Evolutionary conservation across 2,113 vertebrate species (phyloP), one percentile per base, ranked within the genome.

Genomic region (Equus przewalskii): DNA sequence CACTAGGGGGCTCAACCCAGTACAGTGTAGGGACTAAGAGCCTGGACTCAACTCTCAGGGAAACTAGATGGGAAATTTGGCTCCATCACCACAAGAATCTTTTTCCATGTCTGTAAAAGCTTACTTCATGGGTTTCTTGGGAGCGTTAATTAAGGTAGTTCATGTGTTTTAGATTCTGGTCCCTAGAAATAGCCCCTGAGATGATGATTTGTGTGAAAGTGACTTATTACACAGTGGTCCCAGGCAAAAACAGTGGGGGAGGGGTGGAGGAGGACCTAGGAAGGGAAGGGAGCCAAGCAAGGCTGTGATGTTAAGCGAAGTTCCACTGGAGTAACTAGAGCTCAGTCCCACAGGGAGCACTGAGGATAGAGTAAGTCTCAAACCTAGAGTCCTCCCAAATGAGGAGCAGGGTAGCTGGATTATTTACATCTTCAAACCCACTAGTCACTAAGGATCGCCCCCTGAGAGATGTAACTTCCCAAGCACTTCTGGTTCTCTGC

Each of bases 21-120:
- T 5, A 28, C 5, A 46, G 11, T 3, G 0, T 0, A 6, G 41
- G 16, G 54, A 30, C 44, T 46, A 1, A 49, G 2, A 64, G 5
- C 21, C 7, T 22, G 21, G 2, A 60, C 46, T 21, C 0, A 0
- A 3, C 54, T 79, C 1, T 62, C 51, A 41, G 64, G 26, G 10
- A 75, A 79, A 33, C 49, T n/a, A 33, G 26, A 33, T 10, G 18
- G 67, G 58, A 75, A 91, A 73, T 76, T 30, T 28, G 65, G n/a
- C 28, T 69, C 19, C 60, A 51, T 13, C 75, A 28, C 4, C 41
- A 30, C 3, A 16, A 60, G 46, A 15, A 36, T 83, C 26, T 60
- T 62, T n/a, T 72, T 33, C 78, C 58, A 73, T 33, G 51, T 79
- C 65, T 67, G 13, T 65, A 33, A 73, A 92, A 93, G 12, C 5